These are phyloP conservation scores for Serilophus lunatus DNA, from an alignment of 2,113 vertebrate species.

Conservation along the genomic window DNA sequence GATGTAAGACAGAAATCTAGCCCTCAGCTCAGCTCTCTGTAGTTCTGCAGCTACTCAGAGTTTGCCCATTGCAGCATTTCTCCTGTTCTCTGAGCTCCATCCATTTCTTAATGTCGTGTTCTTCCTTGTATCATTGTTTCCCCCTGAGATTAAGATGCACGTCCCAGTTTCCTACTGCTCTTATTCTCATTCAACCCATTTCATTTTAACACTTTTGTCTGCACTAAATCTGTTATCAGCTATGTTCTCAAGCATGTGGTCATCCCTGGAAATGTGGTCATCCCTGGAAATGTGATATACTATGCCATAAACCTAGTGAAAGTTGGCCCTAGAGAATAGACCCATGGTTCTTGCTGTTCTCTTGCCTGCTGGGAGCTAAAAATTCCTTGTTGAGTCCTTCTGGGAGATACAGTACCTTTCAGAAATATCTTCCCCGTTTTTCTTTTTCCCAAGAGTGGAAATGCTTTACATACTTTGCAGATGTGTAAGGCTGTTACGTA, in stretches of 20 bases:
- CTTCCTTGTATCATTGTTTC: not conserved
- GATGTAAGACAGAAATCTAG: slow-evolving; percentile 1
- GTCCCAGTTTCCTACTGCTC: not conserved
- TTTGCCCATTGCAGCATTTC: not conserved
- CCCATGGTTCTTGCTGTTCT: not conserved
- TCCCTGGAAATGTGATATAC: not conserved
- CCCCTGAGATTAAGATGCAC: not conserved
- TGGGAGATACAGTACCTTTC: not conserved
- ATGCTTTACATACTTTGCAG: slow-evolving; percentile 50
- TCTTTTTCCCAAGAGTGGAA: slow-evolving; percentile 12
- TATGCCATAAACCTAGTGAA: not conserved
- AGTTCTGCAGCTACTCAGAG: not conserved
- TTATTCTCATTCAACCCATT: not conserved
- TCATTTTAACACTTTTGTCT: not conserved
- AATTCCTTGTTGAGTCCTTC: not conserved
- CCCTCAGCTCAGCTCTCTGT: not conserved
- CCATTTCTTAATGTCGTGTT: not conserved
- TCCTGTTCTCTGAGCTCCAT: not conserved
- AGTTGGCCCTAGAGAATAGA: not conserved
- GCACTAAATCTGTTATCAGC: not conserved
- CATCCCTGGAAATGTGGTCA: not conserved
- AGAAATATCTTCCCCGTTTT: not conserved
- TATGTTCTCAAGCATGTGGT: not conserved
- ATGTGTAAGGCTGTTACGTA: slow-evolving; percentile 56
- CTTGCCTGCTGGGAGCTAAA: not conserved